Evolutionary conservation across 1,140 invertebrate genomes (phyloP).

Genomic region (Homalodisca vitripennis): DNA sequence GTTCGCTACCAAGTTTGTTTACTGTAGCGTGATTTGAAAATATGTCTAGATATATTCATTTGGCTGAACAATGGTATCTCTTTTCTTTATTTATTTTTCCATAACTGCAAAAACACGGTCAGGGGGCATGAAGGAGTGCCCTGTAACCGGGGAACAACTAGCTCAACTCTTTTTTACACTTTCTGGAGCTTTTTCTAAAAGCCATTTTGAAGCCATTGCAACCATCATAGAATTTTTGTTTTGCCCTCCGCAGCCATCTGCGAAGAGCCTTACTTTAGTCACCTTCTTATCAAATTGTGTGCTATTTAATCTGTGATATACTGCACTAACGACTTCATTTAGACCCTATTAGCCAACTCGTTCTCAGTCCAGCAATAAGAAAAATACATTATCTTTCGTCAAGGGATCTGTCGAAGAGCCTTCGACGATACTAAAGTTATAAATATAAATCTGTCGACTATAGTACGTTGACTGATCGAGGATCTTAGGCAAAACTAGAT

Average conservation of each 20-base stretch:
- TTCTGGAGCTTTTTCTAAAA: no score
- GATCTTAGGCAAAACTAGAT: constrained; percentile 42
- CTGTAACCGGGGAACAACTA: no score
- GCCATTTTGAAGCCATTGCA: constrained; percentile 40
- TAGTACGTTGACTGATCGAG: constrained; percentile 46
- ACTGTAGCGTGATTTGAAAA: constrained; percentile 35
- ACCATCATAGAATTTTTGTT: constrained; percentile 45
- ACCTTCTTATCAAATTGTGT: constrained; percentile 35
- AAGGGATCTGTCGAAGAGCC: constrained; percentile 43
- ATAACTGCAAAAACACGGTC: constrained; percentile 44
- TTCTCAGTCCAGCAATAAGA: constrained; percentile 44
- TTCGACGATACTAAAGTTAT: constrained; percentile 45
- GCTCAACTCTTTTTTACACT: constrained; percentile 39
- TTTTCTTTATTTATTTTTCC: constrained; percentile 42
- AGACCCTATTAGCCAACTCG: constrained; percentile 37
- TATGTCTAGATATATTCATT: constrained; percentile 32
- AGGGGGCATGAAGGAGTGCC: constrained; percentile 43
- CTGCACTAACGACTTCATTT: constrained; percentile 44
- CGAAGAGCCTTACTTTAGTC: constrained; percentile 39
- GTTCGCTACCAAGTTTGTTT: constrained; percentile 22
- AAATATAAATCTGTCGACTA: constrained; percentile 44
- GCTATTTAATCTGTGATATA: no score
- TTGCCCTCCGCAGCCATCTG: constrained; percentile 43
- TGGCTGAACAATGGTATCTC: constrained; percentile 36
- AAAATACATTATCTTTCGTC: constrained; percentile 39